These are phyloP conservation scores for Clarias macrocephalus DNA, from an alignment of 2,113 vertebrate genomes.

Conservation along the genomic window DNA sequence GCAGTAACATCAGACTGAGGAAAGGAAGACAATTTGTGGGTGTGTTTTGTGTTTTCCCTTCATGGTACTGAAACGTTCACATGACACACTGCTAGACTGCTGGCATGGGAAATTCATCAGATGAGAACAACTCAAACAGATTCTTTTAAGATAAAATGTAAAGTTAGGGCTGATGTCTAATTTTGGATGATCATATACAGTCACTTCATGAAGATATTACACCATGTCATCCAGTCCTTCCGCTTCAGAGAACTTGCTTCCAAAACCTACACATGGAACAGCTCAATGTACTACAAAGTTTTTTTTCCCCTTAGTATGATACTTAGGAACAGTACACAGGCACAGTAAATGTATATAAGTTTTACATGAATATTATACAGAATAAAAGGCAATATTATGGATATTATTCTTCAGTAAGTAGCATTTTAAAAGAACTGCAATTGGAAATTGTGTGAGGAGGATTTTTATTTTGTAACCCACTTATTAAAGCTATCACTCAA, in stretches of 20 bases:
- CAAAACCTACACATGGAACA: background rate
- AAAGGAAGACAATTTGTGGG: background rate
- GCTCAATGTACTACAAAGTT: background rate
- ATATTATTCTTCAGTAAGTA: constrained; percentile 7
- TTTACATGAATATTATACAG: background rate
- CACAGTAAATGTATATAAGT: background rate
- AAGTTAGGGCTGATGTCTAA: background rate
- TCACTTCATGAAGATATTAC: background rate
- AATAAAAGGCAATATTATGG: background rate
- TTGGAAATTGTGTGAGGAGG: constrained; percentile 22
- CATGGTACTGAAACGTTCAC: background rate
- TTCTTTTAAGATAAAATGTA: background rate
- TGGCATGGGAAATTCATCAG: background rate
- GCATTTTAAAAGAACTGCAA: constrained; percentile 1
- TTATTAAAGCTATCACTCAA: constrained; percentile 30
- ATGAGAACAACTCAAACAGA: background rate
- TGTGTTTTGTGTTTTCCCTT: background rate
- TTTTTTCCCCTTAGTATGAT: background rate
- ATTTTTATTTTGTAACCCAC: constrained; percentile 15
- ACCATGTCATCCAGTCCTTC: background rate
- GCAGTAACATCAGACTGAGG: background rate
- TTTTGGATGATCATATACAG: background rate
- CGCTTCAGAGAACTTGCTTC: background rate
- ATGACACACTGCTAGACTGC: background rate
- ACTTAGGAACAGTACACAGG: background rate